Conservation (phyloP, 2,888 invertebrate genomes). For the Gordius sp. region DNA sequence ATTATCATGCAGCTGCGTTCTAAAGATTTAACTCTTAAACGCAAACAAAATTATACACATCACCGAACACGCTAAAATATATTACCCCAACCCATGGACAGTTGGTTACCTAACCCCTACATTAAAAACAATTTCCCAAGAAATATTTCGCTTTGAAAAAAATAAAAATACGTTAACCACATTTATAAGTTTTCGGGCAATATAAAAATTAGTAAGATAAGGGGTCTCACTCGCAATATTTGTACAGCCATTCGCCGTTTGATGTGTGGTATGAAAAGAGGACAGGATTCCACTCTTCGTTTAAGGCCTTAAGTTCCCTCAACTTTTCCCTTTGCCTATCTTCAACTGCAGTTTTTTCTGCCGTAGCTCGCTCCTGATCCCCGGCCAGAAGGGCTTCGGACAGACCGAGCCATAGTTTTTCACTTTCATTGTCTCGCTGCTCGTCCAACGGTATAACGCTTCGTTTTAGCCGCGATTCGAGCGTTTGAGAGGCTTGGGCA, state of each 20-base stretch:
- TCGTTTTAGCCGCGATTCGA: conserved; percentile 44
- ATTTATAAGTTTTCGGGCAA: neutral
- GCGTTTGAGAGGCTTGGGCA: conserved; percentile 42
- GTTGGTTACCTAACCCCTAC: no score
- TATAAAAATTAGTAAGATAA: conserved; percentile 11
- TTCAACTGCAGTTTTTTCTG: conserved; percentile 62
- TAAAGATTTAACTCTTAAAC: no score
- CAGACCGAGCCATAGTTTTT: conserved; percentile 55
- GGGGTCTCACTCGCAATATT: conserved; percentile 39
- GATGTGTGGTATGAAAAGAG: conserved; percentile 41
- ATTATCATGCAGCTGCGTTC: no score
- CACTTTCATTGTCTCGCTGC: conserved; percentile 56
- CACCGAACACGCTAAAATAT: no score
- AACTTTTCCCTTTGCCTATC: conserved; percentile 53
- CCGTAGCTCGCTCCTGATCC: conserved; percentile 58
- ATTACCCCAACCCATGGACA: no score
- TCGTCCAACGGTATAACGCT: conserved; percentile 48
- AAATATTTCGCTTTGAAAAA: neutral
- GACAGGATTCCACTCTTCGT: conserved; percentile 44
- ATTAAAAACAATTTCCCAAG: neutral
- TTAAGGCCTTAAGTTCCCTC: no score
- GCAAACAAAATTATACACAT: no score
- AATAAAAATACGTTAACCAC: neutral
- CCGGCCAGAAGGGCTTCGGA: conserved; percentile 53
- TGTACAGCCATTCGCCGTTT: conserved; percentile 43